Base-by-base conservation (phyloP, 1,140 invertebrate genomes). In the Atta colombica region DNA sequence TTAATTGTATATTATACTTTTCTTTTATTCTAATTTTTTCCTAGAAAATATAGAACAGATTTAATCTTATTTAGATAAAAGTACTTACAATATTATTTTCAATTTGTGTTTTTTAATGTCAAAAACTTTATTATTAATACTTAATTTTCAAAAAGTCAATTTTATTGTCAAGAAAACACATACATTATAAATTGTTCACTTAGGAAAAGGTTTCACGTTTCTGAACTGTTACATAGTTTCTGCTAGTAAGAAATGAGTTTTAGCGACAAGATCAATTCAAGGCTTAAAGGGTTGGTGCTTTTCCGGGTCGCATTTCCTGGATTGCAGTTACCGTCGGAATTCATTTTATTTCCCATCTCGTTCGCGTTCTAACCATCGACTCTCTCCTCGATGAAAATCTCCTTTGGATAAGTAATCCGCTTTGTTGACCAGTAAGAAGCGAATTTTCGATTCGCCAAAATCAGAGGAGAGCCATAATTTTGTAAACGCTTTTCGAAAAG, bases 341-440 rank as follows among this genome's bases (percentile, higher is more conserved):
- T 84, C 69, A 84, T 84, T 84, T 84, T 84, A 84, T 84, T 84
- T 84, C 25, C 39, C 80, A 58, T 84, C 69, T 60, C 51, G 66
- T 82, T 72, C 66, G 55, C 58, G 69, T 49, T 84, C 69, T 74
- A 61, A 61, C 80, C 69, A 61, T 84, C 60, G 39, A 61, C 69
- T 61, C 69, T 7, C 49, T 74, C 18, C 58, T 51, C 68, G 31
- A n/a, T 10, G 80, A 84, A 84, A 84, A 84, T 84, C 80, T 84
- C n/a, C 45, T 84, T 84, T 51, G 39, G 69, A 75, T 84, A 61
- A 45, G 55, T 84, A 75, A 84, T 84, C 80, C 80, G 80, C 69
- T 84, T 84, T 84, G 80, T 84, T 84, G 69, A 84, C 80, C 80
- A 31, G 69, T 45, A 75, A 75, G 55, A 74, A 45, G 39, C 4